A percentile compares a stretch with the other conserved stretches of the same genome.
Evolutionary conservation across 2,113 vertebrate genomes (phyloP).

Genomic region (Polypterus senegalus): DNA sequence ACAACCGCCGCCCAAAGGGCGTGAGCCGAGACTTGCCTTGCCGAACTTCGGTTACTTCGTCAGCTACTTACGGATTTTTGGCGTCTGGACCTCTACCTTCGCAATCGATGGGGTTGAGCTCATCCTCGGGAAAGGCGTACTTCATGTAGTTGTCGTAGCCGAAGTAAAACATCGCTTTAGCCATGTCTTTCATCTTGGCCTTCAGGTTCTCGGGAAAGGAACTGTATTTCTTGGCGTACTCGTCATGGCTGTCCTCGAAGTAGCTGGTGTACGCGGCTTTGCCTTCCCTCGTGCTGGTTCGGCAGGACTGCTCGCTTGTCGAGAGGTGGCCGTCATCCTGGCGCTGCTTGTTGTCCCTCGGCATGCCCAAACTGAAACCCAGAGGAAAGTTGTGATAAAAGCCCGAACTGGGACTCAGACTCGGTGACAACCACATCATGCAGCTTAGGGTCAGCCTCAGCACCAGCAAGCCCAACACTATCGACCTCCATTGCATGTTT

Average conservation of each 20-base stretch:
- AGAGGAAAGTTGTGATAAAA: constrained; percentile 54
- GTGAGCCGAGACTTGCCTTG: no score
- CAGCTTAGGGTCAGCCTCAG: constrained; percentile 67
- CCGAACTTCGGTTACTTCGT: no score
- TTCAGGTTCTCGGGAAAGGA: constrained; percentile 71
- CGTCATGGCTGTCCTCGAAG: constrained; percentile 51
- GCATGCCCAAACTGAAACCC: constrained; percentile 31
- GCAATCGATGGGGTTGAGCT: constrained; percentile 90
- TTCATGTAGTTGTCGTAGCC: constrained; percentile 96
- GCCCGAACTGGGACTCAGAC: constrained; percentile 66
- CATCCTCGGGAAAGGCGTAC: constrained; percentile 85
- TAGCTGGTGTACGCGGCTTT: constrained; percentile 46
- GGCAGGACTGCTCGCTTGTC: constrained; percentile 29
- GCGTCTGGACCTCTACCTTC: constrained; percentile 81
- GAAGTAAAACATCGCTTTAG: constrained; percentile 86
- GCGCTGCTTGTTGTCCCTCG: constrained; percentile 39
- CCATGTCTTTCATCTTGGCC: constrained; percentile 68
- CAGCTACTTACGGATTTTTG: constrained; percentile 70
- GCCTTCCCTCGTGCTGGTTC: constrained; percentile 10
- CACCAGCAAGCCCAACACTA: constrained; percentile 75
- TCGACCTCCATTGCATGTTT: constrained; percentile 91
- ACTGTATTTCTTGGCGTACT: constrained; percentile 72
- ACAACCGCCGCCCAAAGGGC: no score
- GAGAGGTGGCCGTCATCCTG: constrained; percentile 23
- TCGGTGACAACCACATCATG: constrained; percentile 63